These are phyloP conservation scores for Hirtodrosophila trivittata DNA, from an alignment of 2,888 invertebrate genomes.

Conservation along the genomic window DNA sequence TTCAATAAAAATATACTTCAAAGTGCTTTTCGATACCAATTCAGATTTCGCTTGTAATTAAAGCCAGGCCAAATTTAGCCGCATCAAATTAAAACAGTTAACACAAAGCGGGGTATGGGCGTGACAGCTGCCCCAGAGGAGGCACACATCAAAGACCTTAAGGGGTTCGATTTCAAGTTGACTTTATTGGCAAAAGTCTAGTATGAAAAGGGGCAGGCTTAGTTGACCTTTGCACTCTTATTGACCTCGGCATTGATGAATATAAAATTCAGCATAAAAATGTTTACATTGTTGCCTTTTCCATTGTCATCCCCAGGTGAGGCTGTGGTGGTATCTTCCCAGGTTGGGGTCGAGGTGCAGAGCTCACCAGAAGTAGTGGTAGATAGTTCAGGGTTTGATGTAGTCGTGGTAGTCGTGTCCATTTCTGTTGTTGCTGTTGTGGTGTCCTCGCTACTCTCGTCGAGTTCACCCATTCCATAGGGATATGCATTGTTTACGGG, in stretches of 20 bases:
- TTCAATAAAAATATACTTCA: conserved; percentile 38
- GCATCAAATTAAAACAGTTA: conserved; percentile 18
- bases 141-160: conserved; percentile 42
- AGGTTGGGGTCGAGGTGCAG: too few species aligned
- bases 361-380: too few species aligned
- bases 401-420: neutral
- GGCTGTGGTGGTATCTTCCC: conserved; percentile 5
- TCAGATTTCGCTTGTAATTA: conserved; percentile 31
- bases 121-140: neutral
- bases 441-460: neutral
- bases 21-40: conserved; percentile 30
- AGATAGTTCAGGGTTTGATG: neutral
- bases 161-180: conserved; percentile 31
- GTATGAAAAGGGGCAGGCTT: neutral
- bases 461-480: conserved; percentile 61
- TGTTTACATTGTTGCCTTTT: conserved; percentile 26
- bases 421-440: conserved; percentile 7
- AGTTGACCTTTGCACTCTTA: conserved; percentile 11
- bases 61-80: conserved; percentile 14
- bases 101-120: conserved; percentile 6
- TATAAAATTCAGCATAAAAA: conserved; percentile 63
- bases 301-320: conserved; percentile 2
- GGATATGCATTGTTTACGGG: conserved; percentile 74
- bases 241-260: conserved; percentile 53
- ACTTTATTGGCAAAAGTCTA: conserved; percentile 32